Conservation (phyloP, 1,140 invertebrate genomes). For the Mesaphorura yosii region DNA sequence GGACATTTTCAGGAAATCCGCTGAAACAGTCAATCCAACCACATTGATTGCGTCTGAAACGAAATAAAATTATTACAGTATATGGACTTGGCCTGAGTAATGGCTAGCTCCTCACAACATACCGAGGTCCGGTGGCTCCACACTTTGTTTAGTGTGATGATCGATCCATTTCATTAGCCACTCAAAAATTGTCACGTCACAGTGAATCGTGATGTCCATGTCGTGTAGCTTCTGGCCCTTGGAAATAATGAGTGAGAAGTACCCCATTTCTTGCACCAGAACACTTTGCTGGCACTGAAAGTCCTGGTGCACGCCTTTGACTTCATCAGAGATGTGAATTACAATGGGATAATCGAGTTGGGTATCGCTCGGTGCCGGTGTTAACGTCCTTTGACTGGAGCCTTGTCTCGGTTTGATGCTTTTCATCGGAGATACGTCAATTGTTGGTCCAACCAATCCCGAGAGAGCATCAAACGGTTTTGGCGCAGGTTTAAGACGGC, state of each 20-base stretch:
- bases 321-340: conserved; percentile 78
- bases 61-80: conserved; percentile 2
- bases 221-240: conserved; percentile 70
- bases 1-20: conserved; percentile 88
- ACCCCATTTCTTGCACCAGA: conserved; percentile 81
- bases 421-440: conserved; percentile 5
- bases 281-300: conserved; percentile 75
- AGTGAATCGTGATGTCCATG: conserved; percentile 92
- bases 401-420: background rate
- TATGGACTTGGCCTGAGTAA: background rate
- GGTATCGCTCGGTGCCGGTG: conserved; percentile 1
- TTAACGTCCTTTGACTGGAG: background rate
- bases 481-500: no score
- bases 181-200: conserved; percentile 84
- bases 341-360: conserved; percentile 50
- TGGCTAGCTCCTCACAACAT: no score
- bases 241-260: conserved; percentile 74
- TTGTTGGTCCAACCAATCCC: conserved; percentile 40
- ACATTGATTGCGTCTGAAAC: conserved; percentile 64
- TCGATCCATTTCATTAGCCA: conserved; percentile 97
- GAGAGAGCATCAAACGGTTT: no score
- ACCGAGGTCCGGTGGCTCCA: no score
- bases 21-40: conserved; percentile 80
- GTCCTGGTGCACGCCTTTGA: conserved; percentile 71
- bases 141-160: no score